Base-by-base conservation (phyloP, 2,113 vertebrate genomes). In the Verasper variegatus region DNA sequence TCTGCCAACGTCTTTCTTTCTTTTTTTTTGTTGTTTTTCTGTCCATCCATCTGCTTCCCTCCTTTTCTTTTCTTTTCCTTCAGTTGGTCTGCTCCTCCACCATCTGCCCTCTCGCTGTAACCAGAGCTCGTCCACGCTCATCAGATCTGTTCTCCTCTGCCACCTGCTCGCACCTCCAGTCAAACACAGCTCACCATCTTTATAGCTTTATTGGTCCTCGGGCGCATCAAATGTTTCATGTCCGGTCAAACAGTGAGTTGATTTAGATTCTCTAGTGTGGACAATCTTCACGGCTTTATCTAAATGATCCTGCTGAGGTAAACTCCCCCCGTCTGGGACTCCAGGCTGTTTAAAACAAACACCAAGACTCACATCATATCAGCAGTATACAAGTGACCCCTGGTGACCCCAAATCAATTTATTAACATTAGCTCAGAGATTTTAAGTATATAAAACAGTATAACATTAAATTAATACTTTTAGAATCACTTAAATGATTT, bases 81-180 rank as follows among this genome's bases (percentile, higher is more conserved):
- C n/a, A 5, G 15, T 70, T 24, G 24, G 12, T 37, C 13, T 71
- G 45, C 0, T 72, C 64, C 10, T 71, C 63, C 58, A 68, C 83
- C 86, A 82, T 74, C 85, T 90, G 84, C 74, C 26, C 63, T 3
- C 57, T 47, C 23, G 0, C 27, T 37, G 76, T 60, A 83, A 83
- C 60, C 49, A 75, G 76, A 86, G 74, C 76, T 49, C 51, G 14
- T 71, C 64, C 5, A 15, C 5, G 10, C 24, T 18, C 2, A 68
- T 60, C 67, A 47, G 60, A 51, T 45, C 54, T 21, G 61, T 47
- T n/a, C 31, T 66, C 59, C 61, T 45, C 20, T 1, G 7, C 23
- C 67, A 76, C 69, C 80, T 83, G 74, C 3, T 78, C 76, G 24
- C 37, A 13, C 1, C 49, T 54, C 5, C 0, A 58, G 60, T 55